A percentile compares a stretch with the other conserved stretches of the same genome.
phyloP scores from a whole-genome alignment of 1,140 invertebrate genomes.

The Propsilocerus akamusi region DNA sequence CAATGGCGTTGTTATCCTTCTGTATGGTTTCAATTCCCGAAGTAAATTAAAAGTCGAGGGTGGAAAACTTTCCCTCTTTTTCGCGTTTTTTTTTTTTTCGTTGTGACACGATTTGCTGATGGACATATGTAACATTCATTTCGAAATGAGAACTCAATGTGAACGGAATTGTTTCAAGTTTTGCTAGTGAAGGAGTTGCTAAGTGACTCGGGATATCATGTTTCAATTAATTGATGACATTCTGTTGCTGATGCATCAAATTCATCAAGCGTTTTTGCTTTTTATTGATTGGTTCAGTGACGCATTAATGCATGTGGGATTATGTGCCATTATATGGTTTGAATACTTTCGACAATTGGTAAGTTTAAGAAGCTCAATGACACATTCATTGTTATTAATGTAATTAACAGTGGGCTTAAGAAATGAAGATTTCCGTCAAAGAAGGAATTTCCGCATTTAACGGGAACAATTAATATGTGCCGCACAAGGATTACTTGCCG shows the following conservation, averaged over 20 bases:
- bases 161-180: background rate
- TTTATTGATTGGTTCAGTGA: background rate
- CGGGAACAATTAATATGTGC: background rate
- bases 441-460: too few relatives aligned
- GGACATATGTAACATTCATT: too few relatives aligned
- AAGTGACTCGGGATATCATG: background rate
- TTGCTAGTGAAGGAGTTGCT: background rate
- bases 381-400: background rate
- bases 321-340: background rate
- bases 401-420: background rate
- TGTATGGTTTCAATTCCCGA: too few relatives aligned
- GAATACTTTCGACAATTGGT: background rate
- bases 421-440: too few relatives aligned
- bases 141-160: background rate
- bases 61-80: background rate
- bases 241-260: background rate
- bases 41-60: background rate
- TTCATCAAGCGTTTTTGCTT: background rate
- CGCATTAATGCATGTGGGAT: background rate
- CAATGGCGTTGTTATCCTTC: too few relatives aligned
- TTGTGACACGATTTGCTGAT: too few relatives aligned
- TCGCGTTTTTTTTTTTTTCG: background rate
- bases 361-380: background rate
- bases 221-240: background rate
- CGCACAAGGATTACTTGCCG: background rate